Evolutionary conservation across 2,113 vertebrate species (phyloP).

Genomic region (Sprattus sprattus): DNA sequence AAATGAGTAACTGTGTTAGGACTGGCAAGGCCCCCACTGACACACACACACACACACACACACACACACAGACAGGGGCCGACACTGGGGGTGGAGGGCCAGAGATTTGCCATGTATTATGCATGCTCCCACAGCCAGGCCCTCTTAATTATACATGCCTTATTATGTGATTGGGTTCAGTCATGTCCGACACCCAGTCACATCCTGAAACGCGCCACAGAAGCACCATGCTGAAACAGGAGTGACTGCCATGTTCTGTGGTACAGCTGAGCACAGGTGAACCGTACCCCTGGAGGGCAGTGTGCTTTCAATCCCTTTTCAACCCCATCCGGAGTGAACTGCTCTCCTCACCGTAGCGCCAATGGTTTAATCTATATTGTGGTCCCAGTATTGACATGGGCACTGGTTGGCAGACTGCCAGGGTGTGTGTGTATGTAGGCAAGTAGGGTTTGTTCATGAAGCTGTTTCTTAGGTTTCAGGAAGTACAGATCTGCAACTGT

Average conservation of each 20-base stretch:
- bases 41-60: constrained; percentile 29
- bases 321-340: background rate
- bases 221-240: background rate
- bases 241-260: background rate
- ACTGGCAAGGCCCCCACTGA: constrained; percentile 61
- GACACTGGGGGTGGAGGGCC: constrained; percentile 66
- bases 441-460: no score
- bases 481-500: no score
- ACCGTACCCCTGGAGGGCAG: background rate
- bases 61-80: constrained; percentile 43
- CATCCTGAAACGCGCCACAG: constrained; percentile 9
- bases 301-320: background rate
- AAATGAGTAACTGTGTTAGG: constrained; percentile 48
- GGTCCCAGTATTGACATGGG: no score
- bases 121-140: constrained; percentile 61
- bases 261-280: background rate
- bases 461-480: no score
- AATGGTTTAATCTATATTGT: background rate
- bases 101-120: constrained; percentile 77
- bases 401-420: no score
- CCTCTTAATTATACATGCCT: constrained; percentile 66
- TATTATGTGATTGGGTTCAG: constrained; percentile 55
- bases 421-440: no score
- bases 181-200: constrained; percentile 39
- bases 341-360: background rate